Evolutionary conservation across 2,113 vertebrate genomes (phyloP).

Genomic region (Nycticryphes semicollaris): DNA sequence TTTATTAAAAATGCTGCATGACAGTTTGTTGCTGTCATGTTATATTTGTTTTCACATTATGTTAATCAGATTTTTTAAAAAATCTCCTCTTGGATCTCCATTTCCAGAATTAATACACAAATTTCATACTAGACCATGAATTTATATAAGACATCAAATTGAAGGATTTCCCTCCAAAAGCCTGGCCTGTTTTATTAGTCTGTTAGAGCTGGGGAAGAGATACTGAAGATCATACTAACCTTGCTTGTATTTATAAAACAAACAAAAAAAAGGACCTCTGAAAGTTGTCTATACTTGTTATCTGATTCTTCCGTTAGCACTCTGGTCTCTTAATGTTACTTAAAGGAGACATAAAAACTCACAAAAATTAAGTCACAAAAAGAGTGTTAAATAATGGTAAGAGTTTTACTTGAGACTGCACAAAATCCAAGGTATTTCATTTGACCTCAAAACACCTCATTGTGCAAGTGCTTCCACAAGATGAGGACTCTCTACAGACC

Average conservation of each 20-base stretch:
- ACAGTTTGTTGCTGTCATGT: neutral
- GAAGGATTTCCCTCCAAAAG: neutral
- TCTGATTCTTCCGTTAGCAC: neutral
- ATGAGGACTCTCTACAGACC: neutral
- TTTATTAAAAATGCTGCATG: neutral
- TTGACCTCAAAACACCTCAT: neutral
- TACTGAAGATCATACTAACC: neutral
- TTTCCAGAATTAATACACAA: neutral
- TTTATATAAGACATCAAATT: neutral
- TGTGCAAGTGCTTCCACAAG: neutral
- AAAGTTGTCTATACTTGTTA: neutral
- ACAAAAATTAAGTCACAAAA: neutral
- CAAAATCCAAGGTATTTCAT: neutral
- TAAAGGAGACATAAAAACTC: neutral
- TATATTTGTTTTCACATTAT: neutral
- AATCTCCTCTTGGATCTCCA: neutral
- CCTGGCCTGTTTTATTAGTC: neutral
- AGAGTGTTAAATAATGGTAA: neutral
- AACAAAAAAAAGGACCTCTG: neutral
- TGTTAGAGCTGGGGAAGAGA: neutral
- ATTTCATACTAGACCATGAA: neutral
- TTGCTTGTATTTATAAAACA: neutral
- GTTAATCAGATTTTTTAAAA: neutral
- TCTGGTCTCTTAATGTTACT: neutral
- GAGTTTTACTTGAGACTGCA: neutral